phyloP scores from a whole-genome alignment of 2,113 vertebrate species.

The Tonatia bakeri region DNA sequence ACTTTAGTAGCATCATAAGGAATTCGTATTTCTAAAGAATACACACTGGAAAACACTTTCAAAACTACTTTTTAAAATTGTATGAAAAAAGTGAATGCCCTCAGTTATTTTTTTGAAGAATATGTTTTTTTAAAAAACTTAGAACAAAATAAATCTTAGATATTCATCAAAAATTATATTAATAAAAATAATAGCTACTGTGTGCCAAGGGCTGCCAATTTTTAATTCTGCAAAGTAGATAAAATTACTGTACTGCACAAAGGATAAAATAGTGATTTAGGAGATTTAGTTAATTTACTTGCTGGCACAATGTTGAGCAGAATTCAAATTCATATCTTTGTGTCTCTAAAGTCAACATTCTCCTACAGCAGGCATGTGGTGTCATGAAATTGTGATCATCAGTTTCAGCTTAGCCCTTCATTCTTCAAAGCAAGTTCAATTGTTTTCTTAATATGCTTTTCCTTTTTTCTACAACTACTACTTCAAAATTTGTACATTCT shows the following conservation, averaged over 20 bases:
- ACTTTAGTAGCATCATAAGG: not conserved
- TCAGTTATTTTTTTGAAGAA: conserved; percentile 7
- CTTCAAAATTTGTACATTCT: not conserved
- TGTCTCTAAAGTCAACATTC: not conserved
- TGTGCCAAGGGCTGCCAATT: not conserved
- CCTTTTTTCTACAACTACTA: not conserved
- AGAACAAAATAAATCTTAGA: not conserved
- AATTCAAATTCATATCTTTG: not conserved
- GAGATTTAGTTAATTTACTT: conserved; percentile 11
- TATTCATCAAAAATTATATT: not conserved
- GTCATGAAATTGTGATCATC: not conserved
- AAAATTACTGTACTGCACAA: not conserved
- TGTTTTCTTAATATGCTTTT: not conserved
- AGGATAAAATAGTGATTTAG: not conserved
- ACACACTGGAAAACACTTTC: not conserved
- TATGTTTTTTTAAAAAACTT: not conserved
- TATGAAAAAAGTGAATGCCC: not conserved
- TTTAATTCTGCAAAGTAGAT: not conserved
- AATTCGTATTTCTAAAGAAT: conserved; percentile 17
- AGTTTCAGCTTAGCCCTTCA: not conserved
- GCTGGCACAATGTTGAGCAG: not conserved
- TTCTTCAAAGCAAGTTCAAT: not conserved
- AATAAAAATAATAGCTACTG: not conserved
- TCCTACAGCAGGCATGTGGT: not conserved
- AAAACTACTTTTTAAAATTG: not conserved